These are phyloP conservation scores for Dendrolimus pini DNA, from an alignment of 2,888 invertebrate species.

Conservation along the genomic window DNA sequence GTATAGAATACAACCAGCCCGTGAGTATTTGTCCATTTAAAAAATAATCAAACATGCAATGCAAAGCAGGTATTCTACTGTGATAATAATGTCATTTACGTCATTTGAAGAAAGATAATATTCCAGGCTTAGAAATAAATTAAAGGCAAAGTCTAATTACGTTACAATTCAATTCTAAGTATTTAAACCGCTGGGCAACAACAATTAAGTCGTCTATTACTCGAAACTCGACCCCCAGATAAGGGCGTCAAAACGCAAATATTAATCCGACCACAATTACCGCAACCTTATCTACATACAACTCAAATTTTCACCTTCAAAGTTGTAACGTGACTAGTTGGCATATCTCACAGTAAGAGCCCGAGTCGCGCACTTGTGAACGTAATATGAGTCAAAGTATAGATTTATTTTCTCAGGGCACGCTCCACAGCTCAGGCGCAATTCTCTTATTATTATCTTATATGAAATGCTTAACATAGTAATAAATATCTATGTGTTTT, in stretches of 20 bases:
- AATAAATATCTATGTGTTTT: conserved; percentile 14
- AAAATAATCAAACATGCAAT: no score
- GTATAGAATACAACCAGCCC: no score
- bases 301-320: conserved; percentile 30
- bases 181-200: neutral
- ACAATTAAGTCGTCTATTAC: neutral
- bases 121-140: no score
- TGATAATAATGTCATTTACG: no score
- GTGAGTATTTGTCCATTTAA: no score
- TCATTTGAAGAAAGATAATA: no score
- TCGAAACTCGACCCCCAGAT: neutral
- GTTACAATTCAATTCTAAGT: neutral
- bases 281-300: conserved; percentile 16
- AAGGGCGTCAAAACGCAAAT: neutral
- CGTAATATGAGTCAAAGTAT: conserved; percentile 19
- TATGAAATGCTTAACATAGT: conserved; percentile 29
- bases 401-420: conserved; percentile 32
- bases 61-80: no score
- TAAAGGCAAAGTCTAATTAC: neutral
- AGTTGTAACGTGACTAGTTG: conserved; percentile 38
- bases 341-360: conserved; percentile 29
- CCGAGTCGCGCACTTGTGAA: conserved; percentile 25
- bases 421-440: conserved; percentile 36
- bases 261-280: conserved; percentile 10
- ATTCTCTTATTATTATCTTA: conserved; percentile 37